Conservation (phyloP, 2,113 vertebrate genomes). For the Macaca mulatta region DNA sequence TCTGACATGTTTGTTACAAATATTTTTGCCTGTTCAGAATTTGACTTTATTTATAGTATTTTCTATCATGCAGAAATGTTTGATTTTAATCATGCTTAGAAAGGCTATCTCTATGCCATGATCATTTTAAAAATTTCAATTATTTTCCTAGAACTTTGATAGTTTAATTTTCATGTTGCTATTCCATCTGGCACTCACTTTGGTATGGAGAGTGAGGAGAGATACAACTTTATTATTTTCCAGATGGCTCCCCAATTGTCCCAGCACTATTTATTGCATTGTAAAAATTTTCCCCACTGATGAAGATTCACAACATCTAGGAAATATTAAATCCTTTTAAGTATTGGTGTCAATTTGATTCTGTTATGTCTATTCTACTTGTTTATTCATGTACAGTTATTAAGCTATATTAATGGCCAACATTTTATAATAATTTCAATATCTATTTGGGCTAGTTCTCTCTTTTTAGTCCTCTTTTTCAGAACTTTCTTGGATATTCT, state of each 20-base stretch:
- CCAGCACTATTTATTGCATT: conserved; percentile 39
- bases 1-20: conserved; percentile 45
- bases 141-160: conserved; percentile 34
- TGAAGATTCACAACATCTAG: conserved; percentile 38
- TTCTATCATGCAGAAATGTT: neutral
- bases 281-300: neutral
- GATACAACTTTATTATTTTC: conserved; percentile 69
- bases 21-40: conserved; percentile 5
- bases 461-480: neutral
- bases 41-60: conserved; percentile 17
- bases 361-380: neutral
- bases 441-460: neutral
- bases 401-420: neutral
- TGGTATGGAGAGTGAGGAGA: conserved; percentile 50
- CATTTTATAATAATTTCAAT: neutral
- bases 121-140: neutral
- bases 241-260: conserved; percentile 52
- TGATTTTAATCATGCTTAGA: neutral
- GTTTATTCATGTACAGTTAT: neutral
- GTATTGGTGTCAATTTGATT: neutral
- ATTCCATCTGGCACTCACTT: conserved; percentile 63
- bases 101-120: conserved; percentile 10
- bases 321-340: neutral
- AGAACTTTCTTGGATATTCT: neutral
- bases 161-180: conserved; percentile 65